Conservation (phyloP, 2,113 vertebrate species). For the Pantherophis guttatus region DNA sequence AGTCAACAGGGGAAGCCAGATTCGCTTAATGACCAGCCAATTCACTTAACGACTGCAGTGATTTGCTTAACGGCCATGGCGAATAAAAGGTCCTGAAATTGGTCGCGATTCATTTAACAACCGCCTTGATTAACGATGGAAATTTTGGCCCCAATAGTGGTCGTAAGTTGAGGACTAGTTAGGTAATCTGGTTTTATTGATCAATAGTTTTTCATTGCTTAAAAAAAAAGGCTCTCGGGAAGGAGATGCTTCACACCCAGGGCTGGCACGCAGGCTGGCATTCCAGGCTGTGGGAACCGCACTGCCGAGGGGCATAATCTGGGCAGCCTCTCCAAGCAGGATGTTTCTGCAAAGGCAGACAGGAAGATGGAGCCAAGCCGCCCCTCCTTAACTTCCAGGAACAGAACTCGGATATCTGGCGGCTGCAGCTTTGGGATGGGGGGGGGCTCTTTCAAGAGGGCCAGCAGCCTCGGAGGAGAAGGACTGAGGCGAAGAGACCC, state of each 20-base stretch:
- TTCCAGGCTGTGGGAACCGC: background rate
- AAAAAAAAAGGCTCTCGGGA: background rate
- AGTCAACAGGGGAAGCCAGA: too few species aligned
- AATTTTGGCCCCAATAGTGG: background rate
- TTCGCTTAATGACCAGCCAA: too few species aligned
- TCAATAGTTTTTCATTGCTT: background rate
- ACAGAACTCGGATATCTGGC: background rate
- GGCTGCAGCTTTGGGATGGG: background rate
- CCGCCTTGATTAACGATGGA: background rate
- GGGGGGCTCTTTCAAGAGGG: background rate
- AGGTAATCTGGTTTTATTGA: background rate
- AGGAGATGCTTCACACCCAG: background rate
- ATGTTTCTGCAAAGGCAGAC: background rate
- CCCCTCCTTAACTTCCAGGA: background rate
- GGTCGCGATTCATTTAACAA: background rate
- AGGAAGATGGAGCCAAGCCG: conserved; percentile 24
- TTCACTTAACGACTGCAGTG: too few species aligned
- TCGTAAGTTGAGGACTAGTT: background rate
- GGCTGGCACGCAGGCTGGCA: background rate
- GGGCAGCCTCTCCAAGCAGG: background rate
- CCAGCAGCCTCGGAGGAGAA: background rate
- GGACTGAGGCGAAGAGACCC: background rate
- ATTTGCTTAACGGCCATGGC: too few species aligned
- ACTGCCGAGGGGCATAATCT: too few species aligned
- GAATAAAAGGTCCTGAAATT: too few species aligned